Evolutionary conservation across 1,140 invertebrate genomes (phyloP).

Genomic region (Pissodes strobi): DNA sequence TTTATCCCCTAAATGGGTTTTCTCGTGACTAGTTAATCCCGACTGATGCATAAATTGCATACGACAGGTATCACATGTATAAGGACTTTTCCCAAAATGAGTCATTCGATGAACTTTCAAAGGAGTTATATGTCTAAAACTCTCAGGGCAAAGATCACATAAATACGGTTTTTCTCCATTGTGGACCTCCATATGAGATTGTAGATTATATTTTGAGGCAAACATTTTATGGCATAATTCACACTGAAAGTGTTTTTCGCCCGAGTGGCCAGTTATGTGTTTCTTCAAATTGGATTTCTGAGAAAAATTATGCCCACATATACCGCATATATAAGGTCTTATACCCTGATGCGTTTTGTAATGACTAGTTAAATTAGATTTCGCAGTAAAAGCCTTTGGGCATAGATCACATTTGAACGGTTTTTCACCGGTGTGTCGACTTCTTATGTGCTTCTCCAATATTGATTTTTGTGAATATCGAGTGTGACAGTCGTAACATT

Average conservation of each 20-base stretch:
- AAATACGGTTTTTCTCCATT: slow-evolving; percentile 61
- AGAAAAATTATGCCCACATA: slow-evolving; percentile 23
- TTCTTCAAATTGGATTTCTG: slow-evolving; percentile 27
- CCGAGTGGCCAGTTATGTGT: slow-evolving; percentile 21
- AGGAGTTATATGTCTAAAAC: slow-evolving; percentile 69
- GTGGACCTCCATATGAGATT: slow-evolving; percentile 60
- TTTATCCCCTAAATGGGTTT: slow-evolving; percentile 72
- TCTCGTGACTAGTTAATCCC: slow-evolving; percentile 67
- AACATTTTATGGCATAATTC: slow-evolving; percentile 17
- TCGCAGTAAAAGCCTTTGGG: slow-evolving; percentile 15
- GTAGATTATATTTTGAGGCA: slow-evolving; percentile 17
- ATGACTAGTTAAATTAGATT: slow-evolving; percentile 27
- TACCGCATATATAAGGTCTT: slow-evolving; percentile 20
- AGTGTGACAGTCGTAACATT: slow-evolving; percentile 1
- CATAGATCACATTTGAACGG: slow-evolving; percentile 32
- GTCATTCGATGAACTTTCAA: slow-evolving; percentile 69
- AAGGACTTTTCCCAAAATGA: slow-evolving; percentile 66
- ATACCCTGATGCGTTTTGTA: slow-evolving; percentile 20
- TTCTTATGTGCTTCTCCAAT: slow-evolving; percentile 7
- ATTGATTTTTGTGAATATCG: slow-evolving; percentile 5
- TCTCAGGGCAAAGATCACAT: slow-evolving; percentile 65
- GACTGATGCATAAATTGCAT: slow-evolving; percentile 64
- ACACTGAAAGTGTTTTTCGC: slow-evolving; percentile 4
- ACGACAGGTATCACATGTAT: slow-evolving; percentile 65
- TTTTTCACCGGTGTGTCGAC: slow-evolving; percentile 19